Percentiles rank a stretch among this genome's conserved stretches.
These are phyloP conservation scores for Tortrix viridana DNA, from an alignment of 2,888 invertebrate genomes.

Conservation along the genomic window DNA sequence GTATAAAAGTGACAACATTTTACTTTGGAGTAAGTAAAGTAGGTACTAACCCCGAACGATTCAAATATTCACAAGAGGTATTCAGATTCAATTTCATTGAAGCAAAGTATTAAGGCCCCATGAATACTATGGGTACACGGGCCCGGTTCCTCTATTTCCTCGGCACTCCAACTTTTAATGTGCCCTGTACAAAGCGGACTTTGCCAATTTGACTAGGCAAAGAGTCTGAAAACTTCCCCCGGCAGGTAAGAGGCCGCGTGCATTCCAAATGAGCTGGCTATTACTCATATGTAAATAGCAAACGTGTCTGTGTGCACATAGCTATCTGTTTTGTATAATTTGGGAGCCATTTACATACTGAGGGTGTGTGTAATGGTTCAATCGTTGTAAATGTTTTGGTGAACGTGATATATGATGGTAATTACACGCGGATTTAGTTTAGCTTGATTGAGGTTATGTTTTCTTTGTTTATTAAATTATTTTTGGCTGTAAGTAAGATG, in stretches of 20 bases:
- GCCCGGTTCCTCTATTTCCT: conserved; percentile 43
- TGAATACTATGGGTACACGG: conserved; percentile 17
- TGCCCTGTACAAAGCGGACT: conserved; percentile 47
- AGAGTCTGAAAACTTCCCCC: conserved; percentile 48
- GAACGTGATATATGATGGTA: background rate
- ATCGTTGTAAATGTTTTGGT: conserved; percentile 6
- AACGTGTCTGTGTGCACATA: conserved; percentile 32
- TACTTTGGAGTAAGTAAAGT: too few species aligned
- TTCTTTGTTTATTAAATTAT: too few species aligned
- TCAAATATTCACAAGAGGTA: background rate
- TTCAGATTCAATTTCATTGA: conserved; percentile 24
- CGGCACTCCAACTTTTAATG: conserved; percentile 50
- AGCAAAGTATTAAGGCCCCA: conserved; percentile 26
- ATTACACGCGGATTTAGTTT: too few species aligned
- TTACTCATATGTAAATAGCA: conserved; percentile 37
- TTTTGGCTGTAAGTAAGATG: too few species aligned
- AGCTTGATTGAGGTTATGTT: too few species aligned
- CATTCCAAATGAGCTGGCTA: conserved; percentile 45
- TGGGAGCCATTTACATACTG: conserved; percentile 28
- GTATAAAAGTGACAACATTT: too few species aligned
- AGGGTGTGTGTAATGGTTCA: conserved; percentile 16
- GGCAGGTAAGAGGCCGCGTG: conserved; percentile 46
- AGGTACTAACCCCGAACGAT: too few species aligned
- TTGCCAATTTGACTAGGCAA: conserved; percentile 50
- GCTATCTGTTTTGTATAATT: conserved; percentile 32